Evolutionary conservation across 2,888 invertebrate species (phyloP), one percentile per base, ranked within the genome.

Genomic region (Drosophila sordidula): DNA sequence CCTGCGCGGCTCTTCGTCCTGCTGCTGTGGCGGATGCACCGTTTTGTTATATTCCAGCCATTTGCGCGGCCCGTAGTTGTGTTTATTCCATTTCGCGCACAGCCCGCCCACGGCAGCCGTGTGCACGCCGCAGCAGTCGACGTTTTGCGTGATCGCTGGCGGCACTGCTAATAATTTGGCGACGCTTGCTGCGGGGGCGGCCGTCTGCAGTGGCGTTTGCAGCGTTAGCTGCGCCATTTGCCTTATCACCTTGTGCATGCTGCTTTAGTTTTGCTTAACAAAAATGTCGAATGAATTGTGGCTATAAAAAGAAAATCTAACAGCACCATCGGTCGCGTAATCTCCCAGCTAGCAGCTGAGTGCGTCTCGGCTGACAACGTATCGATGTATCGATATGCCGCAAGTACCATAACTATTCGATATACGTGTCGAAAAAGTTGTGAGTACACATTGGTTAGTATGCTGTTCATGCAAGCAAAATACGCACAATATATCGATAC

Each of bases 11-110:
- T 95, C 94, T 90, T 95, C 95, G 91, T 98, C 97, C 2, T 94
- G 94, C 12, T 94, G 93, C 92, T 96, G 96, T 26, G 98, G 97
- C 18, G 97, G 96, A 93, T 95, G 97, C 6, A 98, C 93, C 83
- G 94, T 94, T 57, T 96, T 94, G 92, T 98, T 98, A 76, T 95
- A 93, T 14, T 90, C 79, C 62, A 95, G 78, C 94, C 96, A 97
- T 45, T 92, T 93, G 67, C 86, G 93, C 0, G 95, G 95, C 8
- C 90, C 91, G 0, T 71, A 75, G 34, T 89, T 90, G 55, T 88
- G 70, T 67, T 90, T 90, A 56, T 91, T 91, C 90, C 91, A 91
- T 34, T 87, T 89, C 29, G 70, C 39, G 25, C 82, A 77, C 3
- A 89, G 54, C 0, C 66, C 57, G 18, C 83, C 83, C n/a, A 18